phyloP scores from a whole-genome alignment of 2,888 invertebrate genomes.

The Cenopis cana region DNA sequence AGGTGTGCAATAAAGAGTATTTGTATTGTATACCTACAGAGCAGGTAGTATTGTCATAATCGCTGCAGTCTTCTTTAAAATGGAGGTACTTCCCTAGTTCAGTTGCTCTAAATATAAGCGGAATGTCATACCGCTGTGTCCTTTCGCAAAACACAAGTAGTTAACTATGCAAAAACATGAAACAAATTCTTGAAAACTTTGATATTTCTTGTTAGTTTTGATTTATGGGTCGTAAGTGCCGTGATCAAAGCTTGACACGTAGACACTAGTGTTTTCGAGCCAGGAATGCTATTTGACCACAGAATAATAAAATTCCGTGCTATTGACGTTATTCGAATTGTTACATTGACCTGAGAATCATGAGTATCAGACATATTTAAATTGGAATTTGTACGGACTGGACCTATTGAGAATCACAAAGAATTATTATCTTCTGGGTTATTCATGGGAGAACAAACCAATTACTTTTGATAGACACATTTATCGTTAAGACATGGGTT shows the following conservation, averaged over 20 bases:
- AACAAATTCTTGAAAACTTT: conserved; percentile 5
- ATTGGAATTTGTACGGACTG: background rate
- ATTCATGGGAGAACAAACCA: no score
- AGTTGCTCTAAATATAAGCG: no score
- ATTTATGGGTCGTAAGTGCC: conserved; percentile 13
- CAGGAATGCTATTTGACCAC: background rate
- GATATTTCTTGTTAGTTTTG: conserved; percentile 25
- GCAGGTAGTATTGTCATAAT: background rate
- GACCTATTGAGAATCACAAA: no score
- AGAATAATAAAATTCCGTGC: no score
- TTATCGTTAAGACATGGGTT: no score
- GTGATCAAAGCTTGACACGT: conserved; percentile 18
- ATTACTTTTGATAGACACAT: no score
- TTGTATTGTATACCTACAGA: background rate
- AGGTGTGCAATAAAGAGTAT: no score
- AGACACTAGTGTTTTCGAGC: conserved; percentile 14
- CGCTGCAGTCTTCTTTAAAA: no score
- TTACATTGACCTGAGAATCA: conserved; percentile 1
- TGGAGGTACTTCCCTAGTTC: no score
- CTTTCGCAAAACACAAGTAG: no score
- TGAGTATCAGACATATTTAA: background rate
- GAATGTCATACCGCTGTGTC: no score
- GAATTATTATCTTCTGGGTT: background rate
- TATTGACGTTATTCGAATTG: no score
- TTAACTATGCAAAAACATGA: background rate